Percentiles rank a stretch among this genome's conserved stretches.
phyloP scores from a whole-genome alignment of 1,140 invertebrate genomes.

The Protaetia brevitarsis region DNA sequence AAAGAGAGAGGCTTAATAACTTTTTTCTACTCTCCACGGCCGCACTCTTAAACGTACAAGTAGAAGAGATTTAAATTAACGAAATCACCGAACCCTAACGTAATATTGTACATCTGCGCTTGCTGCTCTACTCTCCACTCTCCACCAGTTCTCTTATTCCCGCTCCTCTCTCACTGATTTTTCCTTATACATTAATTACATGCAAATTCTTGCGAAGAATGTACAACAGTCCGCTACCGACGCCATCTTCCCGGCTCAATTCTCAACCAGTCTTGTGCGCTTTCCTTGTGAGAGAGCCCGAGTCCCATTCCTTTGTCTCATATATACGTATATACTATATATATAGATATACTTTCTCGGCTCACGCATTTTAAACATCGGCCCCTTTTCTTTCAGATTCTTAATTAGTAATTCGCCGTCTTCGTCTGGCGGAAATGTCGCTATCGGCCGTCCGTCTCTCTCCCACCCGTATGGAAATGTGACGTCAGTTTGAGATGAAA shows the following conservation, averaged over 20 bases:
- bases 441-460: conserved; percentile 27
- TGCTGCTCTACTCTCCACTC: conserved; percentile 14
- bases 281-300: conserved; percentile 12
- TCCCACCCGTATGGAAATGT: conserved; percentile 45
- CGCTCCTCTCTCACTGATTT: conserved; percentile 36
- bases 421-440: conserved; percentile 28
- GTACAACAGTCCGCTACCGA: conserved; percentile 37
- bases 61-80: conserved; percentile 35
- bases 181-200: conserved; percentile 50
- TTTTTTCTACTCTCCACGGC: conserved; percentile 22
- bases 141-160: conserved; percentile 3
- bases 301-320: conserved; percentile 44
- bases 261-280: conserved; percentile 14
- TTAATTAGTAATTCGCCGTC: conserved; percentile 31
- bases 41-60: conserved; percentile 19
- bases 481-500: conserved; percentile 46
- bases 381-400: conserved; percentile 48
- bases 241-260: conserved; percentile 43
- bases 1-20: conserved; percentile 20
- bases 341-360: conserved; percentile 39
- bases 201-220: conserved; percentile 48
- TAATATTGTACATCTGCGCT: conserved; percentile 38
- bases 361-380: conserved; percentile 50
- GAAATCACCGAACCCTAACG: conserved; percentile 36
- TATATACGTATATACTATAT: conserved; percentile 49